Base-by-base conservation (phyloP, 2,113 vertebrate species). In the Misgurnus anguillicaudatus region DNA sequence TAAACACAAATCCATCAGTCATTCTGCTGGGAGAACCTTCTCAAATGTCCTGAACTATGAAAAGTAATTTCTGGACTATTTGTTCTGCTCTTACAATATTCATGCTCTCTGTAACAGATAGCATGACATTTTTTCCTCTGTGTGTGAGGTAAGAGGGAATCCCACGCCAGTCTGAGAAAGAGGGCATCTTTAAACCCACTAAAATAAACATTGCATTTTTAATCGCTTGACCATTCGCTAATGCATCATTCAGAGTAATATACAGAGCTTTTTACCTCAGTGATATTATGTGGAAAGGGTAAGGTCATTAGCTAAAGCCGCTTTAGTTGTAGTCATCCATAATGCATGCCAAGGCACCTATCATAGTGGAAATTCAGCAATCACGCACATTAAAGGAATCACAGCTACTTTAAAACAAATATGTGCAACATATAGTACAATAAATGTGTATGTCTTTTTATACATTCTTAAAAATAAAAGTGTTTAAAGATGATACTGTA, bases 21-120 rank as follows among this genome's bases (percentile, higher is more conserved):
- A 86, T 38, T 79, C 82, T 55, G 48, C 78, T 45, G 45, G 6
- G 76, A 76, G 81, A 82, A 78, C 73, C 88, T 78, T 89, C 90
- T 93, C 82, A 42, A 72, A 85, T 93, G 88, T 77, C 92, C 68
- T 70, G 77, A 86, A 62, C 90, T 90, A 89, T 87, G 89, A 90
- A 89, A 87, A 87, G 85, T 84, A 82, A 90, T 91, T 91, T 92
- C 86, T 87, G 48, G 82, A 86, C 89, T 91, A 90, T 91, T 89
- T 89, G 89, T 90, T 85, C 80, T 31, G 61, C 82, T 81, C 65
- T 48, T 93, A 80, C 83, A 93, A 91, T 87, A 93, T 92, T 90
- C 53, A 93, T 85, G 80, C 9, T 48, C 62, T 73, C 77, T 24
- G 84, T 81, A 86, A 85, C 53, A 48, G 82, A 85, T 84, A 84